A percentile compares a stretch with the other conserved stretches of the same genome.
phyloP scores from a whole-genome alignment of 2,888 invertebrate genomes.

The Megalurothrips usitatus region DNA sequence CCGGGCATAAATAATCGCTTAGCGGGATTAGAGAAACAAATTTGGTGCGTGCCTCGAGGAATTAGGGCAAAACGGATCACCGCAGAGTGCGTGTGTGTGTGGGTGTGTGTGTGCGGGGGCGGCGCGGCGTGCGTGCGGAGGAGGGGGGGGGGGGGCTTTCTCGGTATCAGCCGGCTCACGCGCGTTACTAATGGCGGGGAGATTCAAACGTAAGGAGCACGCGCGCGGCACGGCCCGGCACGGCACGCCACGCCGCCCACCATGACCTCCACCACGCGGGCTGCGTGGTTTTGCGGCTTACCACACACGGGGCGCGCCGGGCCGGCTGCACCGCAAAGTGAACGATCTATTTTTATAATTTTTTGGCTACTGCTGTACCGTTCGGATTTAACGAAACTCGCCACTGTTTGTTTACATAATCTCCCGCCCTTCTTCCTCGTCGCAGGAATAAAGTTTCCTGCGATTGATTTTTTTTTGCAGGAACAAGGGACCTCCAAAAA shows the following conservation, averaged over 20 bases:
- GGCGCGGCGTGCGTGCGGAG: not conserved
- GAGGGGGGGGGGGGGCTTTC: not conserved
- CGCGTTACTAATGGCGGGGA: not conserved
- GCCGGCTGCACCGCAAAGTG: not conserved
- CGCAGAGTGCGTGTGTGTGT: not conserved
- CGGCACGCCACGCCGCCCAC: not conserved
- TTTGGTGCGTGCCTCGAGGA: conserved; percentile 14
- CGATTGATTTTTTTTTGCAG: too few species aligned
- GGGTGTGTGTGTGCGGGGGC: not conserved
- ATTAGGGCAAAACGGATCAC: conserved; percentile 20
- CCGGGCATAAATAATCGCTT: conserved; percentile 22
- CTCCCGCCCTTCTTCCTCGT: too few species aligned
- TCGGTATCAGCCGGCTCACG: not conserved
- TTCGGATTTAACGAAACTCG: too few species aligned
- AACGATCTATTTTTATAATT: not conserved
- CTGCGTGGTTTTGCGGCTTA: not conserved
- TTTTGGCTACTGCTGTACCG: not conserved
- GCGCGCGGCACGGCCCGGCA: too few species aligned
- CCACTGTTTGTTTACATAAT: too few species aligned
- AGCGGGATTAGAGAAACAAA: conserved; percentile 20
- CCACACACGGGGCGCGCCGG: not conserved
- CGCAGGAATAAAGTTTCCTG: too few species aligned
- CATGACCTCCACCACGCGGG: not conserved
- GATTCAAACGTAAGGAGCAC: not conserved
- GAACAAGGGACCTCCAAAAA: too few species aligned